Evolutionary conservation across 2,888 invertebrate genomes (phyloP).

Genomic region (Lasioglossum lativentre): DNA sequence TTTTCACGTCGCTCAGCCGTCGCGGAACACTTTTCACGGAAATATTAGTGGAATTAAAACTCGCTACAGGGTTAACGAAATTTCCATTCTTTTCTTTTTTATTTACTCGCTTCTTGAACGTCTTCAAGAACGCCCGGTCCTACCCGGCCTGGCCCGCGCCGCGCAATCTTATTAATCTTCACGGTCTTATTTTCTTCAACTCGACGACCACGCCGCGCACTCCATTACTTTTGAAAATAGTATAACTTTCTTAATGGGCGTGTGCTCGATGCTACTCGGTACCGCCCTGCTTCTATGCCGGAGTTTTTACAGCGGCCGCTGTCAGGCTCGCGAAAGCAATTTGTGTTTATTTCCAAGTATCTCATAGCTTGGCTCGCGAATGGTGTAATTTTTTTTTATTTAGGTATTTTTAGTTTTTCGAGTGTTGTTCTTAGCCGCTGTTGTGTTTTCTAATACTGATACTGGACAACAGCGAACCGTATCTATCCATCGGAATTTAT

Average conservation of each 20-base stretch:
- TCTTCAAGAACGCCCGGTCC: not conserved
- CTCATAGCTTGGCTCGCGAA: not conserved
- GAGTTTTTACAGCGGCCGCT: not conserved
- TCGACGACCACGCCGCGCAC: not conserved
- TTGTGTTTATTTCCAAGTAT: not conserved
- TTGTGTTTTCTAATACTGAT: not conserved
- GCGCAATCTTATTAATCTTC: constrained; percentile 5
- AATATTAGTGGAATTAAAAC: constrained; percentile 6
- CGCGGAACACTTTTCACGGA: not conserved
- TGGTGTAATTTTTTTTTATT: not conserved
- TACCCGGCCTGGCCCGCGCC: not conserved
- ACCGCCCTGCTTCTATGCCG: not conserved
- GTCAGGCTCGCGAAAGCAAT: not conserved
- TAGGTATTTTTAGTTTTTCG: not conserved
- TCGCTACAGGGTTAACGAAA: not conserved
- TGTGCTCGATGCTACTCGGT: not conserved
- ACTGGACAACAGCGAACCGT: too few species aligned
- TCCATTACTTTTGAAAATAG: constrained; percentile 6
- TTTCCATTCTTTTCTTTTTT: not conserved
- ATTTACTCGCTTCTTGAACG: not conserved
- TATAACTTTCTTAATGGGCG: constrained; percentile 1
- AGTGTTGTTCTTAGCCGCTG: not conserved
- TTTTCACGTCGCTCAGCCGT: not conserved
- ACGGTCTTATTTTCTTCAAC: constrained; percentile 1
- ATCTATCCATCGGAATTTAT: too few species aligned